phyloP scores from a whole-genome alignment of 2,113 vertebrate genomes.

The Xiphorhynchus elegans region DNA sequence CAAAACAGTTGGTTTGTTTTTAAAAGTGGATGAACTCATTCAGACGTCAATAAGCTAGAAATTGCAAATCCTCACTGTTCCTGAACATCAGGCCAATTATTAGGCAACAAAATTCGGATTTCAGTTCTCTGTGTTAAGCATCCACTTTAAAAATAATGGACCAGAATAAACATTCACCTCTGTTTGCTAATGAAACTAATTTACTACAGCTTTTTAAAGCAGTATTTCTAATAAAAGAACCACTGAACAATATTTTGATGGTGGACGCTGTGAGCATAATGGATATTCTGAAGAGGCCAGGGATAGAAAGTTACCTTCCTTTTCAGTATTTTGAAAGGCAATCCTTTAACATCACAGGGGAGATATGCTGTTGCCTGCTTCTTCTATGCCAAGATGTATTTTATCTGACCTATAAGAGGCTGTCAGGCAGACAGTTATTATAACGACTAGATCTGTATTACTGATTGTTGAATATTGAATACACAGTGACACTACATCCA shows the following conservation, averaged over 20 bases:
- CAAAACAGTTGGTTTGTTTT: not conserved
- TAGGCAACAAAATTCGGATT: not conserved
- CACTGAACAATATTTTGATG: slow-evolving; percentile 55
- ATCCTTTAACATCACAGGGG: slow-evolving; percentile 3
- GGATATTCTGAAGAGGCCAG: slow-evolving; percentile 49
- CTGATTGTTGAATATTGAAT: slow-evolving; percentile 48
- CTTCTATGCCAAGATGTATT: slow-evolving; percentile 8
- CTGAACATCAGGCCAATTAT: not conserved
- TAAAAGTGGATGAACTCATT: not conserved
- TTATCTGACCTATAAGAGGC: slow-evolving; percentile 57
- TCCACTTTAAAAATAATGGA: slow-evolving; percentile 52
- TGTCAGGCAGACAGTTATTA: slow-evolving; percentile 41
- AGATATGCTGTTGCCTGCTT: not conserved
- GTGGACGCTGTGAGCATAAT: slow-evolving; percentile 31
- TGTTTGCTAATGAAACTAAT: slow-evolving; percentile 59
- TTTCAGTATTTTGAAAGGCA: slow-evolving; percentile 51
- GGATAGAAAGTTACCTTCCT: slow-evolving; percentile 55
- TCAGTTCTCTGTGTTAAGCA: slow-evolving; percentile 11
- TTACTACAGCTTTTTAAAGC: slow-evolving; percentile 51
- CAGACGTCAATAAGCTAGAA: not conserved
- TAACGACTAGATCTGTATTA: slow-evolving; percentile 44
- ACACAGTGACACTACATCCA: slow-evolving; percentile 31
- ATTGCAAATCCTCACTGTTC: not conserved
- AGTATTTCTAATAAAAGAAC: slow-evolving; percentile 55
- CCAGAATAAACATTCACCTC: slow-evolving; percentile 31